These are phyloP conservation scores for Pyrrhia umbra DNA, from an alignment of 2,888 invertebrate genomes.

Conservation along the genomic window DNA sequence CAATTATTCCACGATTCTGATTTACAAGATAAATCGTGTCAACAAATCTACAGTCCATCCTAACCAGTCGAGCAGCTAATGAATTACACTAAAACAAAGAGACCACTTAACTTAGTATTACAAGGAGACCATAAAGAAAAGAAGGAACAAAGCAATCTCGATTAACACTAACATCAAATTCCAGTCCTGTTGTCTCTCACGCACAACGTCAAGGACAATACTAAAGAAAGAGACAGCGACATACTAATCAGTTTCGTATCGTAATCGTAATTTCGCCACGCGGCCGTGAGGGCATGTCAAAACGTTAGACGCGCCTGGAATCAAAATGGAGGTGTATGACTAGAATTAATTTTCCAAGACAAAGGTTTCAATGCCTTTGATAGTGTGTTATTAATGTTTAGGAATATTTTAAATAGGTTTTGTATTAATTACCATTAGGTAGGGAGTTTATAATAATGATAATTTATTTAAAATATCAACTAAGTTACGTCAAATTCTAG, in stretches of 20 bases:
- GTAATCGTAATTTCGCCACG: constrained; percentile 63
- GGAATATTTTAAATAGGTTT: not conserved
- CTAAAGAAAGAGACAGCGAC: constrained; percentile 50
- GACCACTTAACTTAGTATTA: constrained; percentile 26
- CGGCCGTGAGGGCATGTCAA: constrained; percentile 63
- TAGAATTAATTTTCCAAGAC: constrained; percentile 57
- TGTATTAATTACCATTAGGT: not conserved
- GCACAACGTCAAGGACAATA: constrained; percentile 48
- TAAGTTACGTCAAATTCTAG: not conserved
- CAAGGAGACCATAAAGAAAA: constrained; percentile 49
- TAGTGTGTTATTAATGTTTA: constrained; percentile 40
- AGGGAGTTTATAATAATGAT: not conserved
- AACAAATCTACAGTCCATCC: not conserved
- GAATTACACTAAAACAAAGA: constrained; percentile 33
- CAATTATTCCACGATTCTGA: not conserved
- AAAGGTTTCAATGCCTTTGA: constrained; percentile 39
- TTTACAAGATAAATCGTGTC: not conserved
- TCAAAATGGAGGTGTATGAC: constrained; percentile 52
- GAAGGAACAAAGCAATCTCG: constrained; percentile 37
- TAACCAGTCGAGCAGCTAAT: constrained; percentile 7
- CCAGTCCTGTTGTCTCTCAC: constrained; percentile 43
- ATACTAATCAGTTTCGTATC: constrained; percentile 50
- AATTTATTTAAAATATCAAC: too few relatives aligned
- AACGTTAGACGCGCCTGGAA: constrained; percentile 53
- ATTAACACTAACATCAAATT: constrained; percentile 42